Percentiles rank a stretch among this genome's conserved stretches.
These are phyloP conservation scores for Idaea dimidiata DNA, from an alignment of 2,888 invertebrate genomes.

Conservation along the genomic window DNA sequence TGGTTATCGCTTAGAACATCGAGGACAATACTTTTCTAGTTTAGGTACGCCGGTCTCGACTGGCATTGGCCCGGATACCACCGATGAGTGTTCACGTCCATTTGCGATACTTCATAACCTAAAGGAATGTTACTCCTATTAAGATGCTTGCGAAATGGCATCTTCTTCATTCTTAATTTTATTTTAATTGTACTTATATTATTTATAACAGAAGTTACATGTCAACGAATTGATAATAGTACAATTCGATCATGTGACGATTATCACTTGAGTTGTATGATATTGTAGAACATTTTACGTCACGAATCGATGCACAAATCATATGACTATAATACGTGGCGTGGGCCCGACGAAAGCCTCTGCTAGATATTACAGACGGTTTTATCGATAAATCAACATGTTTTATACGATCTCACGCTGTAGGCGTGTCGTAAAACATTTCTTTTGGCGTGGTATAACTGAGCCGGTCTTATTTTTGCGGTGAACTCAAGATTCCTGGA, in stretches of 20 bases:
- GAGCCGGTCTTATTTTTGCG: slow-evolving; percentile 53
- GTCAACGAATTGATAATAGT: background rate
- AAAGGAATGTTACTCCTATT: slow-evolving; percentile 25
- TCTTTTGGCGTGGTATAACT: slow-evolving; percentile 44
- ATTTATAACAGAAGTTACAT: background rate
- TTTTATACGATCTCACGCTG: slow-evolving; percentile 48
- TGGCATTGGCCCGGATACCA: slow-evolving; percentile 80
- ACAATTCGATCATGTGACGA: background rate
- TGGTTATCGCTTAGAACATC: slow-evolving; percentile 77
- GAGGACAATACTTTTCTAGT: slow-evolving; percentile 81
- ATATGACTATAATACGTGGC: slow-evolving; percentile 53
- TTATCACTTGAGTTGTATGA: background rate
- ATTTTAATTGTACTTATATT: background rate
- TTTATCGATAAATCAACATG: slow-evolving; percentile 54
- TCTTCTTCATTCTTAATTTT: background rate
- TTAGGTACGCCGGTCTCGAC: slow-evolving; percentile 69
- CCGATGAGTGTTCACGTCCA: slow-evolving; percentile 73
- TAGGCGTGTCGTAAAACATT: slow-evolving; percentile 67
- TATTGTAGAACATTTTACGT: background rate
- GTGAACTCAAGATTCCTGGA: slow-evolving; percentile 54
- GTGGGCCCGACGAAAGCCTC: slow-evolving; percentile 43
- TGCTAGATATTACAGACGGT: slow-evolving; percentile 53
- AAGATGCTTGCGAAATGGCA: slow-evolving; percentile 7
- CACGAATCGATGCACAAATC: slow-evolving; percentile 38
- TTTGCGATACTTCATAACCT: slow-evolving; percentile 34